phyloP scores from a whole-genome alignment of 1,140 invertebrate species.

The Trypoxylus dichotomus region DNA sequence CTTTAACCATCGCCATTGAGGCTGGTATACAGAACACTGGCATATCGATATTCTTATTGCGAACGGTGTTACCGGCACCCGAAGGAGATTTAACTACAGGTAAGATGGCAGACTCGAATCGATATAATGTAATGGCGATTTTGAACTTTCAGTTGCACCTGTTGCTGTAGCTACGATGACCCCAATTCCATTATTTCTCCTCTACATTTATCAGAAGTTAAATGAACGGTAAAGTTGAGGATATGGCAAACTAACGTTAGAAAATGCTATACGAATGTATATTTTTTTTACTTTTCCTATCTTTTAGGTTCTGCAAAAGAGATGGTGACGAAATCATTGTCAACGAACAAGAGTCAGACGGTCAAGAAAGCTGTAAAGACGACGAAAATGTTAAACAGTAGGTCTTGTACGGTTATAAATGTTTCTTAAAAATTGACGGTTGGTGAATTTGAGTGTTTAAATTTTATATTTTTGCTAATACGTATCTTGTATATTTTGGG shows the following conservation, averaged over 20 bases:
- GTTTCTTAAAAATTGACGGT: too few species aligned
- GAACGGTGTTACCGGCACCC: slow-evolving; percentile 70
- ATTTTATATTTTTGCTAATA: too few species aligned
- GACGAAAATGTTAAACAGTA: too few species aligned
- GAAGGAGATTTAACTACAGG: slow-evolving; percentile 80
- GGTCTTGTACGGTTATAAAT: too few species aligned
- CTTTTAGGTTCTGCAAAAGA: too few species aligned
- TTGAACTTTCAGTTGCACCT: slow-evolving; percentile 68
- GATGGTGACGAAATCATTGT: too few species aligned
- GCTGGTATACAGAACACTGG: slow-evolving; percentile 95
- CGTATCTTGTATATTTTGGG: too few species aligned
- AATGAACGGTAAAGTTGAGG: slow-evolving; percentile 50
- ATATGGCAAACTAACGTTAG: not conserved
- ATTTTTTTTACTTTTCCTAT: too few species aligned
- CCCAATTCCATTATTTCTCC: slow-evolving; percentile 74
- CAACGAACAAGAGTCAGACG: too few species aligned
- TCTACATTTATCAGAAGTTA: slow-evolving; percentile 61
- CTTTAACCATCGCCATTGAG: slow-evolving; percentile 87
- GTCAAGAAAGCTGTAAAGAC: too few species aligned
- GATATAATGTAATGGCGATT: not conserved
- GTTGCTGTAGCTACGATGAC: slow-evolving; percentile 92
- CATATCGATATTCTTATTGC: slow-evolving; percentile 83
- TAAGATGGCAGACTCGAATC: slow-evolving; percentile 46
- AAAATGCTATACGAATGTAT: too few species aligned
- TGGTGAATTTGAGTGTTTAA: too few species aligned